Evolutionary conservation across 2,113 vertebrate species (phyloP).

Genomic region (Limnothrissa miodon): DNA sequence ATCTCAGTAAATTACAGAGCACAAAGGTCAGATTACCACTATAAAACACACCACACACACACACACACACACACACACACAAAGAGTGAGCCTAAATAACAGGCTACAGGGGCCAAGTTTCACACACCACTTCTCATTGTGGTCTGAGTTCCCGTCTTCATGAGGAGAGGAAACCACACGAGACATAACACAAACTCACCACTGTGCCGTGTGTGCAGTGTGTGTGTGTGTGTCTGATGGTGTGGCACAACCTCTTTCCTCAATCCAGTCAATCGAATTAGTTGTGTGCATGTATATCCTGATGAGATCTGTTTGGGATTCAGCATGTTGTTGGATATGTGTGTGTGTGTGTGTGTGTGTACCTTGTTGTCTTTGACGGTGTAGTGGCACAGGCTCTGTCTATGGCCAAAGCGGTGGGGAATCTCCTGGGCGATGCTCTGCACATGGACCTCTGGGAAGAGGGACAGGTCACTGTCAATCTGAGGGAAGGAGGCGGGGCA

Average conservation of each 20-base stretch:
- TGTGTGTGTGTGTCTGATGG: no score
- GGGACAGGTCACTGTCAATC: slow-evolving; percentile 82
- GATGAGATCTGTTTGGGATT: background rate
- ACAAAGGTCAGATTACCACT: background rate
- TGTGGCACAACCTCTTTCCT: no score
- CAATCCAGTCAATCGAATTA: background rate
- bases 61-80: slow-evolving; percentile 4
- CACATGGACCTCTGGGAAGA: slow-evolving; percentile 78
- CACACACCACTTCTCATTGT: no score
- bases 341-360: slow-evolving; percentile 26
- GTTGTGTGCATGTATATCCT: slow-evolving; percentile 21
- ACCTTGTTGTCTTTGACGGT: slow-evolving; percentile 95
- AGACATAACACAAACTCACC: no score
- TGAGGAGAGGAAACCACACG: no score
- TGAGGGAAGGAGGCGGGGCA: slow-evolving; percentile 83
- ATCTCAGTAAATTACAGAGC: background rate
- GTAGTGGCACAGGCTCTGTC: slow-evolving; percentile 96
- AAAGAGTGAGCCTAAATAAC: background rate
- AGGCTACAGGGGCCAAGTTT: background rate
- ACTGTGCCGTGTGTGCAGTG: no score
- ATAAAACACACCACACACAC: background rate
- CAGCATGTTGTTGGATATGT: background rate
- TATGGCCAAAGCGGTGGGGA: slow-evolving; percentile 87
- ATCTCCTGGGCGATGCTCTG: slow-evolving; percentile 87
- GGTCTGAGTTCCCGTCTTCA: no score